Base-by-base conservation (phyloP, 2,113 vertebrate species). In the Uropsilus gracilis region DNA sequence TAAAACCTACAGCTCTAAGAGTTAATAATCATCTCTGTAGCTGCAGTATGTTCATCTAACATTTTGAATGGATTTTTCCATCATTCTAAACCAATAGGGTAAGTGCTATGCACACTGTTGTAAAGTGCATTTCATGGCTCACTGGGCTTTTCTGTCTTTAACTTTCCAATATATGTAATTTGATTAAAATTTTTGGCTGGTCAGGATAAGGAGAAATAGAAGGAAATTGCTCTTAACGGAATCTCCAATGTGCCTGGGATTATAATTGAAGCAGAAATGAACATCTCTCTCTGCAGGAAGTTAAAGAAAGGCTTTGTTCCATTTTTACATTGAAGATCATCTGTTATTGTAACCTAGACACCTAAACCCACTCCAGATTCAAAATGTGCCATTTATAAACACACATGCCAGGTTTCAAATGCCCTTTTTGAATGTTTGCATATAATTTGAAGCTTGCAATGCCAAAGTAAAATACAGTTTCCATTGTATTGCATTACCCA, bases 61-160 rank as follows among this genome's bases (percentile, higher is more conserved):
- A 94, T 91, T 92, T 84, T 86, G 91, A 94, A 84, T 95, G 82
- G 93, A 84, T 91, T 95, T 94, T 91, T 64, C 55, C 75, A 72
- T 94, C 91, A 90, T 91, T 96, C 85, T 88, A 82, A 96, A 93
- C 83, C 55, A 97, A 80, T 72, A 88, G 69, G 57, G 48, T 78
- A 71, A 93, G 64, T 24, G 34, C 89, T 89, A 3, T 55, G 53
- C 66, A 82, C 61, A 61, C 71, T 89, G 76, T 93, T 91, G 17
- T 84, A 77, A 92, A 95, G 71, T 68, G 72, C 86, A 94, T 94
- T 94, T 96, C 95, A 93, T 89, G 76, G 80, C 95, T 97, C 89
- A 82, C 80, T 90, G 75, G 76, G 86, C 53, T 90, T 97, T 96
- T 96, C 96, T 96, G 71, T 96, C 93, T 97, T 95, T 89, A 94